Conservation (phyloP, 2,888 invertebrate species). For the Athalia circularis region DNA sequence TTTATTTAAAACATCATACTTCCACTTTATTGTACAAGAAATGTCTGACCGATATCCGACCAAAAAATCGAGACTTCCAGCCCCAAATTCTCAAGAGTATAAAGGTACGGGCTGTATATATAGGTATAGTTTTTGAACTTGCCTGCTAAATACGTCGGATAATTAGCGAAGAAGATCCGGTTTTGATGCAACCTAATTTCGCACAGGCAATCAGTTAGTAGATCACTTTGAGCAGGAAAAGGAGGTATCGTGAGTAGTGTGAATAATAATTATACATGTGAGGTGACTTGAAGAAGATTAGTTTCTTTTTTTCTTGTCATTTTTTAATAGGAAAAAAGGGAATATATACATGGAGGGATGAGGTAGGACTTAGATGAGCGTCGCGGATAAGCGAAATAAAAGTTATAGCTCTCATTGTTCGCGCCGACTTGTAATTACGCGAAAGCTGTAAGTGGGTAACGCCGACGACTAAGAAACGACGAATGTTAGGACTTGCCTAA, state of each 20-base stretch:
- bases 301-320: not conserved
- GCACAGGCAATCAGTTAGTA: slow-evolving; percentile 63
- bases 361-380: slow-evolving; percentile 59
- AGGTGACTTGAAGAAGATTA: slow-evolving; percentile 31
- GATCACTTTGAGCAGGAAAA: slow-evolving; percentile 61
- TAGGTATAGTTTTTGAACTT: too few relatives aligned
- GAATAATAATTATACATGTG: not conserved
- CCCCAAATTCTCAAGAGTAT: too few relatives aligned
- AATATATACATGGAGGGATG: too few relatives aligned
- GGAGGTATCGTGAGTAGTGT: slow-evolving; percentile 45
- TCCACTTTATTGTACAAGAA: too few relatives aligned
- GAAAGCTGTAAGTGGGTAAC: slow-evolving; percentile 47
- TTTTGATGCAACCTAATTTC: slow-evolving; percentile 27
- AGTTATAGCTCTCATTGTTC: slow-evolving; percentile 71
- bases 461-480: slow-evolving; percentile 22
- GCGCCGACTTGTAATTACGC: slow-evolving; percentile 70
- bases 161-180: not conserved
- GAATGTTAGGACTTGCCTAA: slow-evolving; percentile 41
- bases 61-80: too few relatives aligned
- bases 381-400: slow-evolving; percentile 70
- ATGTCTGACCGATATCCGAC: too few relatives aligned
- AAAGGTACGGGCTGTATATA: too few relatives aligned
- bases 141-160: too few relatives aligned
- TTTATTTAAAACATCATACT: too few relatives aligned
- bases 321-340: slow-evolving; percentile 39